phyloP scores from a whole-genome alignment of 2,888 invertebrate genomes.

The Piscicola geometra region DNA sequence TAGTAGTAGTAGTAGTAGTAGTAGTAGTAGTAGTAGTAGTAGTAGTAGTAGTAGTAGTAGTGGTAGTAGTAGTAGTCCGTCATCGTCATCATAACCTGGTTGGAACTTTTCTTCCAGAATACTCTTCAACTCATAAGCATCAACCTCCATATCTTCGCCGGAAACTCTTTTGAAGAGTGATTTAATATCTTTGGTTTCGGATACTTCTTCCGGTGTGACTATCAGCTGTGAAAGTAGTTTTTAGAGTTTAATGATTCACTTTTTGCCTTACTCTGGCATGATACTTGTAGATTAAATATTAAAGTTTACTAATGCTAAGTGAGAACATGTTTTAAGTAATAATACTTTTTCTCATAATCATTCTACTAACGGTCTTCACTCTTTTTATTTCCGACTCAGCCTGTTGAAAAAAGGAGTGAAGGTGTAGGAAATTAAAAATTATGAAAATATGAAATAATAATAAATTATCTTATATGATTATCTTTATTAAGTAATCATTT shows the following conservation, averaged over 20 bases:
- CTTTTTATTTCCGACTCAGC: conserved; percentile 32
- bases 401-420: conserved; percentile 9
- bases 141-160: conserved; percentile 83
- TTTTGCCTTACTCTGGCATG: background rate
- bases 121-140: conserved; percentile 85
- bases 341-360: no score
- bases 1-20: no score
- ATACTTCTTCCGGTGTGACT: conserved; percentile 39
- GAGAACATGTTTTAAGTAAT: background rate
- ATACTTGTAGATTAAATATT: background rate
- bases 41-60: no score
- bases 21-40: no score
- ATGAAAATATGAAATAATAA: background rate
- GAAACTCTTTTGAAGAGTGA: conserved; percentile 53
- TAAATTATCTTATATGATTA: conserved; percentile 3
- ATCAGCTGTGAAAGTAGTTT: conserved; percentile 27
- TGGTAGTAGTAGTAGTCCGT: no score
- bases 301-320: background rate
- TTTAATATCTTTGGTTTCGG: conserved; percentile 40
- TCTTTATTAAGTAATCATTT: conserved; percentile 7
- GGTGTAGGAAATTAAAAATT: background rate
- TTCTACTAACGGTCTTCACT: conserved; percentile 29
- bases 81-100: no score
- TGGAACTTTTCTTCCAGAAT: conserved; percentile 72
- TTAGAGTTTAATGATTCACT: no score